phyloP scores from a whole-genome alignment of 2,888 invertebrate genomes.

The Lasioglossum leucozonium region DNA sequence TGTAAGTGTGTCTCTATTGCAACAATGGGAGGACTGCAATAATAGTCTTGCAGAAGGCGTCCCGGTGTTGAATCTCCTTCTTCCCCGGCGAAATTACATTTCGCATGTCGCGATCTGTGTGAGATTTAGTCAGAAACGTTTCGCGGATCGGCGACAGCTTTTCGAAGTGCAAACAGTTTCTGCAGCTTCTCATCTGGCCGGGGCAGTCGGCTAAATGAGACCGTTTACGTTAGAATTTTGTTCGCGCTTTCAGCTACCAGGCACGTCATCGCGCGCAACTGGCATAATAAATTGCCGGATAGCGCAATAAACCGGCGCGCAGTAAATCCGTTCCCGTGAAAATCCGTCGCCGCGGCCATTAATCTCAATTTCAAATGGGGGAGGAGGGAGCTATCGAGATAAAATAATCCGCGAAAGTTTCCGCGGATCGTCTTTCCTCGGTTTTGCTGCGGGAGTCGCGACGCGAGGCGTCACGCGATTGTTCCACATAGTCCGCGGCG shows the following conservation, averaged over 20 bases:
- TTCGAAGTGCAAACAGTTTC: background rate
- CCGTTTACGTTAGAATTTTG: background rate
- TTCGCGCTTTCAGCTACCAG: constrained; percentile 7
- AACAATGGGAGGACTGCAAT: too few relatives aligned
- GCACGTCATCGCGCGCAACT: constrained; percentile 7
- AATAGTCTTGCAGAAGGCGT: too few relatives aligned
- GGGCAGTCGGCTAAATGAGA: background rate
- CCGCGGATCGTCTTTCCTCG: background rate
- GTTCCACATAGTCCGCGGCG: constrained; percentile 53
- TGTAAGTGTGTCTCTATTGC: too few relatives aligned
- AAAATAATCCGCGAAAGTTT: constrained; percentile 14
- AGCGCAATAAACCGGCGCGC: constrained; percentile 39
- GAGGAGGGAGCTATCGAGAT: background rate
- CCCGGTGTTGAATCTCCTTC: too few relatives aligned
- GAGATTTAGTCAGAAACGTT: background rate
- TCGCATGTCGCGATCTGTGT: background rate
- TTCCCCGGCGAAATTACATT: too few relatives aligned
- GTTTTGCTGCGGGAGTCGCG: constrained; percentile 5
- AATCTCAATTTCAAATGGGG: constrained; percentile 19
- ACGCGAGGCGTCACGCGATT: constrained; percentile 37
- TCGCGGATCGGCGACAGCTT: background rate
- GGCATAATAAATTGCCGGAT: constrained; percentile 39
- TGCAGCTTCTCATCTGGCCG: background rate
- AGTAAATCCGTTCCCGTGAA: constrained; percentile 45
- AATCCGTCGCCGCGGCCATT: constrained; percentile 29